These are phyloP conservation scores for Epistrophe eligans DNA, from an alignment of 2,888 invertebrate species.

Conservation along the genomic window DNA sequence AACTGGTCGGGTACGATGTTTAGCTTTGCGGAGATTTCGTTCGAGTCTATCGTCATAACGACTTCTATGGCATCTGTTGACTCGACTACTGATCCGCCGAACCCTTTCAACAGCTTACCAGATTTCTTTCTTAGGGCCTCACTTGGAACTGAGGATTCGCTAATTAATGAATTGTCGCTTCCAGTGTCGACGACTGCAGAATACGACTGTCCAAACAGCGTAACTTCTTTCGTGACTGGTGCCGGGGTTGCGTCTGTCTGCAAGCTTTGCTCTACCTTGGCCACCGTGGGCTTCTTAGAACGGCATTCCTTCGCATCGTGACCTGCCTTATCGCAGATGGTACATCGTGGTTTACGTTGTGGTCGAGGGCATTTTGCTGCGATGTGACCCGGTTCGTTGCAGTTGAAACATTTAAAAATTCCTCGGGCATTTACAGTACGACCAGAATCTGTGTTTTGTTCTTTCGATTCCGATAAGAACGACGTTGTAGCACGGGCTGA, in stretches of 20 bases:
- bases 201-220: slow-evolving; percentile 13
- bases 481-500: too few species aligned
- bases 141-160: slow-evolving; percentile 35
- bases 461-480: too few species aligned
- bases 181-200: slow-evolving; percentile 64
- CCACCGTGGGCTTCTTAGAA: neutral
- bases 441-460: too few species aligned
- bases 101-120: slow-evolving; percentile 54
- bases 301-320: too few species aligned
- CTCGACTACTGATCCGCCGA: slow-evolving; percentile 64
- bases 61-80: slow-evolving; percentile 27
- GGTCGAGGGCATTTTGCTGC: too few species aligned
- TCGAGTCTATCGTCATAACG: slow-evolving; percentile 35
- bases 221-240: slow-evolving; percentile 34
- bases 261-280: too few species aligned
- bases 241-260: too few species aligned
- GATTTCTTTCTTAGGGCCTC: neutral
- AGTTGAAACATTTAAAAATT: too few species aligned
- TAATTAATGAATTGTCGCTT: slow-evolving; percentile 59
- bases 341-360: too few species aligned
- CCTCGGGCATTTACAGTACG: too few species aligned
- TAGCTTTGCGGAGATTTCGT: slow-evolving; percentile 8
- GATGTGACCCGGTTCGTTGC: too few species aligned
- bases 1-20: slow-evolving; percentile 56
- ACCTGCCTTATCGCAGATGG: too few species aligned